Evolutionary conservation across 2,797 vertebrate species (phyloP).

Genomic region (Corythornis leucogaster): DNA sequence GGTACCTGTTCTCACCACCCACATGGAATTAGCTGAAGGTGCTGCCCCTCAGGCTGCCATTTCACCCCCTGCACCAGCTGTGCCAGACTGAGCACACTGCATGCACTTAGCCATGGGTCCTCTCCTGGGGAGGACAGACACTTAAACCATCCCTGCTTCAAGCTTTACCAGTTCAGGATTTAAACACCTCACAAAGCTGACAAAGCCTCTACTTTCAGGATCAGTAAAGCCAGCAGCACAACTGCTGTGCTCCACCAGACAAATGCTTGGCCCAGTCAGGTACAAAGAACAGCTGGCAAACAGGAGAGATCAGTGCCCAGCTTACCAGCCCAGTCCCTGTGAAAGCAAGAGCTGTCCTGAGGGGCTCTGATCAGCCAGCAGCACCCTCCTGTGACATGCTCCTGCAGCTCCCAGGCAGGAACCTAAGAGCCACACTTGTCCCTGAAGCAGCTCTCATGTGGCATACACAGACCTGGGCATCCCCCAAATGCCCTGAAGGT

Average conservation of each 20-base stretch:
- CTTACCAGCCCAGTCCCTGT: neutral
- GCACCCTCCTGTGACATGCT: slow-evolving; percentile 2
- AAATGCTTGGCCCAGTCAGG: neutral
- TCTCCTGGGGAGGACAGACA: neutral
- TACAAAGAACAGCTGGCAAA: neutral
- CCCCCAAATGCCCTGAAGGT: neutral
- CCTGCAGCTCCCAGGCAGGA: neutral
- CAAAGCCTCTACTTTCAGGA: neutral
- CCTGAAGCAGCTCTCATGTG: neutral
- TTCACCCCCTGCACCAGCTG: neutral
- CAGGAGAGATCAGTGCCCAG: neutral
- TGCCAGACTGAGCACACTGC: neutral
- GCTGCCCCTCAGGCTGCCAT: neutral
- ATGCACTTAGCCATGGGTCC: neutral
- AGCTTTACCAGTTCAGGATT: neutral
- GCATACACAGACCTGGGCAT: neutral
- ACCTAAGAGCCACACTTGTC: neutral
- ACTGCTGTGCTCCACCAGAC: neutral
- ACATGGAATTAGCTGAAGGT: neutral
- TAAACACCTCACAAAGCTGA: neutral
- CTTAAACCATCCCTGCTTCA: neutral
- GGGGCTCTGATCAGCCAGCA: neutral
- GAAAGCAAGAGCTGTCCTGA: neutral
- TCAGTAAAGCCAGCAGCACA: neutral
- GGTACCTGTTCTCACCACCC: neutral